Percentiles rank a stretch among this genome's conserved stretches.
Evolutionary conservation across 92 coral and sea anemone genomes (phyloP).

Genomic region (Parazoanthus darwini): DNA sequence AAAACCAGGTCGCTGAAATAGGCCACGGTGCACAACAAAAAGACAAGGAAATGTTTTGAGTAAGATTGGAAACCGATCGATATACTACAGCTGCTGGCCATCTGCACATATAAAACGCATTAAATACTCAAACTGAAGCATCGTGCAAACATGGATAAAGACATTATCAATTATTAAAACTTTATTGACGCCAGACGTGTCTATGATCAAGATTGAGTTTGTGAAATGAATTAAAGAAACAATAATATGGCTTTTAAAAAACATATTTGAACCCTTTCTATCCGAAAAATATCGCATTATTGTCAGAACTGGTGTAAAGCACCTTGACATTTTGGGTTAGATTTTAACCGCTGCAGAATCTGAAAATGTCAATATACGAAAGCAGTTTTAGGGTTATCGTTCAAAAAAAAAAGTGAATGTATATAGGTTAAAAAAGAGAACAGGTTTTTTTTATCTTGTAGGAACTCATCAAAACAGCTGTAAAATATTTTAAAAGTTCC

Average conservation of each 20-base stretch:
- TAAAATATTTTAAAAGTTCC: too few species aligned
- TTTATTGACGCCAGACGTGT: background rate
- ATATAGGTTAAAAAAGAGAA: background rate
- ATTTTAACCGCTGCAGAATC: background rate
- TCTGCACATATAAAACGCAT: background rate
- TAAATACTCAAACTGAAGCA: background rate
- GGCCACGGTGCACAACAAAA: too few species aligned
- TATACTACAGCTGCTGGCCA: constrained; percentile 5
- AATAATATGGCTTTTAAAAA: background rate
- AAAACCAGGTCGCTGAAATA: too few species aligned
- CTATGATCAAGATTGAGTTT: background rate
- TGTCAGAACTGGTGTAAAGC: background rate
- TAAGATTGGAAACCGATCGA: background rate
- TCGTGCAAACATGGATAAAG: background rate
- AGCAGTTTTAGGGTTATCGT: background rate
- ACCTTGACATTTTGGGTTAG: background rate
- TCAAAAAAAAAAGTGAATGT: background rate
- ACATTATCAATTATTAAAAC: background rate
- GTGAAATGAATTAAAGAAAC: background rate
- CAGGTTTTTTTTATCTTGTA: too few species aligned
- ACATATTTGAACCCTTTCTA: too few species aligned
- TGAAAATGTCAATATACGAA: background rate
- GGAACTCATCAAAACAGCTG: too few species aligned
- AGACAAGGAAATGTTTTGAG: background rate
- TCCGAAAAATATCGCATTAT: background rate